Evolutionary conservation across 2,113 vertebrate species (phyloP), one percentile per base, ranked within the genome.

Genomic region (Tragelaphus scriptus): DNA sequence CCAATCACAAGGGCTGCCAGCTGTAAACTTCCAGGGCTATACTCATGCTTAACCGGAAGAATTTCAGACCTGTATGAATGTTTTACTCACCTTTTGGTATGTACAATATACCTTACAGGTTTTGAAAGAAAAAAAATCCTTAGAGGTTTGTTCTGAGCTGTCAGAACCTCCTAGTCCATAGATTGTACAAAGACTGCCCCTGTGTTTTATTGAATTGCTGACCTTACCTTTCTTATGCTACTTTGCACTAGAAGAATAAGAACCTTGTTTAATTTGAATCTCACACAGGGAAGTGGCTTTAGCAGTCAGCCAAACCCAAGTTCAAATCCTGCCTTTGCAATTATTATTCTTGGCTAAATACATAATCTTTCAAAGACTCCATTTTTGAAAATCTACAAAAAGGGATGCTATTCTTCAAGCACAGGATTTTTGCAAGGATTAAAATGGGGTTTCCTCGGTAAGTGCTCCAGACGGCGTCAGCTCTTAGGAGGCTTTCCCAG

Each of bases 321-420:
- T 94, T 96, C 59, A 90, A 71, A 75, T 88, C 55, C 55, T 55
- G 32, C 65, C 82, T 97, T 91, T 55, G 32, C 63, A 32, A 65
- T 32, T 19, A 88, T 23, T 77, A n/a, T 44, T 92, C 65, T 85
- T 55, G 77, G 65, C 49, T 59, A 95, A 91, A 77, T 55, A 12
- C 0, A 3, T 16, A 82, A 68, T 21, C 26, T 82, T 92, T 84
- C 49, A 55, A 80, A 96, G 68, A 88, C 23, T 88, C 4, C 1
- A 17, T 32, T 15, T 63, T 68, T 28, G 40, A 44, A 56, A 89
- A 84, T 25, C 30, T 84, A 14, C n/a, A 53, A n/a, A 47, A 89
- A 53, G 44, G 13, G 32, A 32, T 21, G 15, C 19, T 14, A 36
- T 55, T 53, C 32, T 28, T 63, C 3, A 11, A 2, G 14, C 15